Evolutionary conservation across 2,888 invertebrate species (phyloP).

Genomic region (Molorchus minor): DNA sequence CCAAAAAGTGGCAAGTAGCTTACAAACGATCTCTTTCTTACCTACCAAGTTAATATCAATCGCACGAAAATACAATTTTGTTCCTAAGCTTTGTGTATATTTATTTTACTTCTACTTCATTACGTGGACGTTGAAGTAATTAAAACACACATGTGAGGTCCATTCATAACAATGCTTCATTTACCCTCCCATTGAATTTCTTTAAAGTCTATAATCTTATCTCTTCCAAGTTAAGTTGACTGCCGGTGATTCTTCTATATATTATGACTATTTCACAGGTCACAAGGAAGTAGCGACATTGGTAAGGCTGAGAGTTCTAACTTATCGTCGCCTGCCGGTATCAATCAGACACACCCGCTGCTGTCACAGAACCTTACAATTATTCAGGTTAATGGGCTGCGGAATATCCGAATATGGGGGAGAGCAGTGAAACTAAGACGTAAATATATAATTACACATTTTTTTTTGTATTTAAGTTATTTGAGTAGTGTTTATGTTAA

Average conservation of each 20-base stretch:
- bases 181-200: background rate
- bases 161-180: too few relatives aligned
- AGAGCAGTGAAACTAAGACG: background rate
- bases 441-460: background rate
- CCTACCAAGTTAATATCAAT: too few relatives aligned
- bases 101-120: too few relatives aligned
- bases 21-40: too few relatives aligned
- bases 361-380: slow-evolving; percentile 25
- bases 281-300: slow-evolving; percentile 21
- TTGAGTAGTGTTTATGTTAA: background rate
- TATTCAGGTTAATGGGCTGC: slow-evolving; percentile 26
- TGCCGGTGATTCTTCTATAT: slow-evolving; percentile 1
- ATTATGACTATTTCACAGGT: slow-evolving; percentile 10
- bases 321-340: slow-evolving; percentile 20
- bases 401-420: slow-evolving; percentile 17
- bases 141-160: too few relatives aligned
- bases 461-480: background rate
- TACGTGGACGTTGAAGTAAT: too few relatives aligned
- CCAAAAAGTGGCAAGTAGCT: too few relatives aligned
- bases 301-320: slow-evolving; percentile 20
- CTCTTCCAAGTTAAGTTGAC: background rate
- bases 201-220: slow-evolving; percentile 5
- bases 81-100: too few relatives aligned
- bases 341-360: slow-evolving; percentile 26
- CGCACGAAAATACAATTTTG: too few relatives aligned